Evolutionary conservation across 2,888 invertebrate species (phyloP), one percentile per base, ranked within the genome.

Genomic region (Heliconius sara): DNA sequence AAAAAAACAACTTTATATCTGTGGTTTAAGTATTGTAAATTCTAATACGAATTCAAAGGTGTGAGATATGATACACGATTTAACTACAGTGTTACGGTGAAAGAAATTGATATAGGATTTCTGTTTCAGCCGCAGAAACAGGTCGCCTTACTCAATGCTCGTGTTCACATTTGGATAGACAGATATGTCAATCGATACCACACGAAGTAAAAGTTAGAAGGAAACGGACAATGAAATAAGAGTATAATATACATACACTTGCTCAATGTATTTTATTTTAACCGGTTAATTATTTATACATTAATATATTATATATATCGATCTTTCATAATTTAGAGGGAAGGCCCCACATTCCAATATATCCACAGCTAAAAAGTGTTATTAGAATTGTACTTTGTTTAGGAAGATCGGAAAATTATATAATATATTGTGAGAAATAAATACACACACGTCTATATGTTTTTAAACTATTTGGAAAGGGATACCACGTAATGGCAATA

Each of bases 121-220:
- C 57, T 60, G n/a, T 73, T 73, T 73, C 34, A 73, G 60, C 73
- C 73, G 73, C 60, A 60, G 3, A 39, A 34, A 39, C 60, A n/a
- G 34, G 34, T 73, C 73, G 43, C 70, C 47, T 70, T 39, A 25
- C 57, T 60, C 34, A n/a, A 39, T 73, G 73, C 34, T 60, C 34
- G 57, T 72, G 57, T 73, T 73, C 73, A 34, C 73, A 60, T 60
- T 60, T 60, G 73, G 73, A n/a, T 73, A 39, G 60, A 39, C 60
- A 60, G 34, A 73, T 60, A 60, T 52, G 60, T 73, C 34, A 73
- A 73, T 73, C 16, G 73, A 57, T 60, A 60, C 57, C 57, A 60
- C 34, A 73, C 43, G 43, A 70, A 47, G 70, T 25, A 70, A 47
- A 70, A 70, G 70, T 73, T 22, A 9, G 9, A 60, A 60, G 60